Percentiles rank a stretch among this genome's conserved stretches.
These are phyloP conservation scores for Papilio helenus DNA, from an alignment of 1,140 invertebrate species.

Conservation along the genomic window DNA sequence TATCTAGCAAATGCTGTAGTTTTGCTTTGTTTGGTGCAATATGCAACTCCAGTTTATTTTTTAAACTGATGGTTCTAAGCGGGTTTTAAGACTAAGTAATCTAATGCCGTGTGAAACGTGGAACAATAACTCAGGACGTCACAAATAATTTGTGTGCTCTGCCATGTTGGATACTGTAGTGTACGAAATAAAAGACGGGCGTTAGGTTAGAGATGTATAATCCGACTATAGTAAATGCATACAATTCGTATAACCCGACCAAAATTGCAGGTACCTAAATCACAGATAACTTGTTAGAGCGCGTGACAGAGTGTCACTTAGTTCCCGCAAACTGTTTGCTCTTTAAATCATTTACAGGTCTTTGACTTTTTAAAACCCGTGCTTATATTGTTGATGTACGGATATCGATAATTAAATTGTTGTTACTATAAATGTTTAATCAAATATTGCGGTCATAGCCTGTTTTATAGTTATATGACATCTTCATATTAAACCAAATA, in stretches of 20 bases:
- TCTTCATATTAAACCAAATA: too few species aligned
- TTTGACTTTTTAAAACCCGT: slow-evolving; percentile 29
- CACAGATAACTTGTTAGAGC: neutral
- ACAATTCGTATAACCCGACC: too few species aligned
- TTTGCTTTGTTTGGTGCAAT: neutral
- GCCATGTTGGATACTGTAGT: neutral
- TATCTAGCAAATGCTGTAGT: neutral
- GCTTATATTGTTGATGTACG: neutral
- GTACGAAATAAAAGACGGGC: too few species aligned
- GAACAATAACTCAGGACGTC: too few species aligned
- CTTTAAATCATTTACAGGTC: neutral
- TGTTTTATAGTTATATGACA: too few species aligned
- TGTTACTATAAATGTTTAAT: neutral
- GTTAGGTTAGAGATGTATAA: too few species aligned
- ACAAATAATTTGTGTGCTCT: neutral
- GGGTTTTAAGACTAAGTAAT: too few species aligned
- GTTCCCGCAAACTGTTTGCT: neutral
- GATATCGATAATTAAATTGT: neutral
- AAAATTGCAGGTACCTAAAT: too few species aligned
- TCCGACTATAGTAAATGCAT: too few species aligned
- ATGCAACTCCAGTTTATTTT: neutral
- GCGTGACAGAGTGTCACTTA: neutral
- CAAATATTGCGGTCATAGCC: neutral
- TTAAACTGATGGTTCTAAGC: too few species aligned
- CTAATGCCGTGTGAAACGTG: too few species aligned